Evolutionary conservation across 2,888 invertebrate species (phyloP), one percentile per base, ranked within the genome.

Genomic region (Hydrotaea diabolus): DNA sequence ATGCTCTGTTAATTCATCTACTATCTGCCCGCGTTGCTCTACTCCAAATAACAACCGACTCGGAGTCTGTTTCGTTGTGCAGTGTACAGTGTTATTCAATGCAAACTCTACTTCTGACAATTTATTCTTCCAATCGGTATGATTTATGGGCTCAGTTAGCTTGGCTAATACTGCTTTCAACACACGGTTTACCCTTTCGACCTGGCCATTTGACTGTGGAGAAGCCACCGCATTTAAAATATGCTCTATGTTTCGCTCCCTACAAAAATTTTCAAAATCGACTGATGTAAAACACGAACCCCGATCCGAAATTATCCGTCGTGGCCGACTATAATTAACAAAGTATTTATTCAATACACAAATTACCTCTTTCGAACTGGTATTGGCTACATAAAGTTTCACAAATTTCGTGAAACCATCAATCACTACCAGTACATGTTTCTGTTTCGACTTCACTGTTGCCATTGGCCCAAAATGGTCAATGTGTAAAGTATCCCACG

Each of bases 401-500:
- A 57, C 72, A 53, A 55, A 26, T 36, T 36, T 36, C 36, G 36
- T 36, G 36, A 36, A 36, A 36, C 36, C 36, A 8, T 36, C 36
- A 36, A 75, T 66, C 0, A 84, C 46, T 36, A 78, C 81, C 21
- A 84, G 46, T 19, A 59, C 19, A 59, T 59, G 59, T 59, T 59
- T 59, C 13, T 21, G 55, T 9, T 84, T 81, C 8, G 76, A 81
- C 15, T 57, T 39, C 11, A 81, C 15, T n/a, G 81, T 62, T 2
- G 78, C 77, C 13, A 78, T 36, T 17, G 80, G 77, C 0, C 77
- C 83, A 21, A 83, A 57, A 53, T 80, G 66, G 43, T 80, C 77
- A n/a, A 83, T 23, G 36, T 80, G 83, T 15, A 83, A 59, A 9
- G 83, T 83, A 23, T 80, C 71, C 15, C 77, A 83, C 13, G 36